phyloP scores from a whole-genome alignment of 2,888 invertebrate genomes.

The Acleris laterana region DNA sequence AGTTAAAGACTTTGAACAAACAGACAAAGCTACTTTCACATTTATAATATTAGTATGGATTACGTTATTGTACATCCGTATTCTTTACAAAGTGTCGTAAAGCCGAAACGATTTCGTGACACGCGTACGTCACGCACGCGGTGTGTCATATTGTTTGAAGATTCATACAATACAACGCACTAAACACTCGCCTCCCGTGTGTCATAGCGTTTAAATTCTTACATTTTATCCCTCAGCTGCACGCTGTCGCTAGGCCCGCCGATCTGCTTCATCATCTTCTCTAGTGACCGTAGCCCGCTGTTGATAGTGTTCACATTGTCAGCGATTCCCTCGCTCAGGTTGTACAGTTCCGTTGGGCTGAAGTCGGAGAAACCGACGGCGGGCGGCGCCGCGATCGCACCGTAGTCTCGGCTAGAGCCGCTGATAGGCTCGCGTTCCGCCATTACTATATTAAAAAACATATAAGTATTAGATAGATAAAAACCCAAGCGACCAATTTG shows the following conservation, averaged over 20 bases:
- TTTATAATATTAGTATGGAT: too few species aligned
- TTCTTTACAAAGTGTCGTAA: too few species aligned
- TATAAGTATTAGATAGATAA: not conserved
- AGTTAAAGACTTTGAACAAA: too few species aligned
- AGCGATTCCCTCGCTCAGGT: slow-evolving; percentile 91
- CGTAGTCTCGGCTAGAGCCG: slow-evolving; percentile 72
- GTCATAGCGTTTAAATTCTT: slow-evolving; percentile 42
- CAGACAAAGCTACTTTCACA: too few species aligned
- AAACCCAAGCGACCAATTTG: too few species aligned
- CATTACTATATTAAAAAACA: slow-evolving; percentile 50
- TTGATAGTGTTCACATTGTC: slow-evolving; percentile 92
- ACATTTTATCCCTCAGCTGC: slow-evolving; percentile 75
- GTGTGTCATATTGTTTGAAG: too few species aligned
- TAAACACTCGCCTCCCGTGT: too few species aligned
- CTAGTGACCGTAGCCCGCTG: slow-evolving; percentile 88
- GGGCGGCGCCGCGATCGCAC: slow-evolving; percentile 82
- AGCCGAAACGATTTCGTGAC: too few species aligned
- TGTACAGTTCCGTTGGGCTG: slow-evolving; percentile 90
- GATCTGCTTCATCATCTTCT: slow-evolving; percentile 89
- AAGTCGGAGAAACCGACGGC: slow-evolving; percentile 89
- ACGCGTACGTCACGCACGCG: too few species aligned
- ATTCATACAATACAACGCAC: too few species aligned
- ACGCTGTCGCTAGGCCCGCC: slow-evolving; percentile 91
- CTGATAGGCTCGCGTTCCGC: slow-evolving; percentile 72
- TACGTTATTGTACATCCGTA: too few species aligned